Percentiles rank a stretch among this genome's conserved stretches.
These are phyloP conservation scores for Gibbula magus DNA, from an alignment of 2,888 invertebrate genomes.

Conservation along the genomic window DNA sequence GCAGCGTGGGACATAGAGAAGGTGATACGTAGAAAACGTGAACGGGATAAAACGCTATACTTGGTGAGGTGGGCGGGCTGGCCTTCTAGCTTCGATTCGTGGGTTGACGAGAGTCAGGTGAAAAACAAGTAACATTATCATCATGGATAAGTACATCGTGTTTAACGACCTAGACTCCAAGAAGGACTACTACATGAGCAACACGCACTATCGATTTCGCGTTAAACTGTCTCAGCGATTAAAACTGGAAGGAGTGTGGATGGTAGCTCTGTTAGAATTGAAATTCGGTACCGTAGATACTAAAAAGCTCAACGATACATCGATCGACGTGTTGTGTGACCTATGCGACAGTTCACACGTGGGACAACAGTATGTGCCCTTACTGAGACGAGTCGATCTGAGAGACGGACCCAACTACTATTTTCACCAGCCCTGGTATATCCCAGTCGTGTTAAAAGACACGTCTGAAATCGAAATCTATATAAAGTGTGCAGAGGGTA, in stretches of 20 bases:
- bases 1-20: too few relatives aligned
- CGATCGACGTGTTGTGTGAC: background rate
- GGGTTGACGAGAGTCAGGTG: too few relatives aligned
- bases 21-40: too few relatives aligned
- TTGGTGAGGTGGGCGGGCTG: too few relatives aligned
- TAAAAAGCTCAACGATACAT: background rate
- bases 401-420: background rate
- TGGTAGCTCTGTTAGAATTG: background rate
- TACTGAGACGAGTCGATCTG: background rate
- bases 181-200: too few relatives aligned
- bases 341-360: background rate
- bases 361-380: background rate
- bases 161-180: too few relatives aligned
- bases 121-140: too few relatives aligned
- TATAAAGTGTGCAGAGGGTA: background rate
- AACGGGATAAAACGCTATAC: too few relatives aligned
- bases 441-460: background rate
- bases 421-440: background rate
- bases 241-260: background rate
- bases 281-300: background rate
- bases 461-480: background rate
- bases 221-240: background rate
- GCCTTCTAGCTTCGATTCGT: too few relatives aligned
- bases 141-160: too few relatives aligned
- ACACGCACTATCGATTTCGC: background rate